Conservation (phyloP, 2,888 invertebrate species). For the Rugalucina vietnamica region DNA sequence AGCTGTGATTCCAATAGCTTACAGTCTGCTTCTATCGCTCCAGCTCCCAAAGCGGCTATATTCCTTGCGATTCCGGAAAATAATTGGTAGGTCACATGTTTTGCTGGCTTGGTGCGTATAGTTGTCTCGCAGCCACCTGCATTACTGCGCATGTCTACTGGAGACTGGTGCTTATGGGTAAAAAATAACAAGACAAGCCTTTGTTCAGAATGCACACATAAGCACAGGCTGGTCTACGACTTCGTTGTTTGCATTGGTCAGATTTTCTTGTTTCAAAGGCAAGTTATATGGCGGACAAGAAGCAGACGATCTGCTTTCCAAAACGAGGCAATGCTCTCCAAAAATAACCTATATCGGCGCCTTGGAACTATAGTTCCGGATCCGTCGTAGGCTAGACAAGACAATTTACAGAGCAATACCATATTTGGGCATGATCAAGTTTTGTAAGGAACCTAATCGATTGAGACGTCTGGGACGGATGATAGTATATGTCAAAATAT, state of each 20-base stretch:
- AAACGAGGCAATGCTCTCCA: background rate
- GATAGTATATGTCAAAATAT: background rate
- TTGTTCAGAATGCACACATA: too few species aligned
- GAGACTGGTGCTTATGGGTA: too few species aligned
- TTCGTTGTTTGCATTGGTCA: too few species aligned
- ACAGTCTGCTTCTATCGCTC: background rate
- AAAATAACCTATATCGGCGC: background rate
- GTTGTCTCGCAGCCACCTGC: too few species aligned
- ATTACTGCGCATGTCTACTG: too few species aligned
- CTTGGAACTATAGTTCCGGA: background rate
- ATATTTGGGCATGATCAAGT: background rate
- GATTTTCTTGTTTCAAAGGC: too few species aligned
- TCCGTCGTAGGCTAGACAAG: background rate
- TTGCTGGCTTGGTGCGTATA: too few species aligned
- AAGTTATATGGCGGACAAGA: too few species aligned
- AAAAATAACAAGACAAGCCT: too few species aligned
- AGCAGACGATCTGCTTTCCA: background rate
- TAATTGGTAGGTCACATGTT: too few species aligned
- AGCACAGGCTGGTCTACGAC: too few species aligned
- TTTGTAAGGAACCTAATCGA: background rate
- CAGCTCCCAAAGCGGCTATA: background rate
- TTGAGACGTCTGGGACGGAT: slow-evolving; percentile 3
- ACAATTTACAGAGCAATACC: background rate
- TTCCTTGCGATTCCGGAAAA: background rate
- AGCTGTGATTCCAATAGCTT: background rate